phyloP scores from a whole-genome alignment of 1,140 invertebrate species.

The Meloidogyne exigua region DNA sequence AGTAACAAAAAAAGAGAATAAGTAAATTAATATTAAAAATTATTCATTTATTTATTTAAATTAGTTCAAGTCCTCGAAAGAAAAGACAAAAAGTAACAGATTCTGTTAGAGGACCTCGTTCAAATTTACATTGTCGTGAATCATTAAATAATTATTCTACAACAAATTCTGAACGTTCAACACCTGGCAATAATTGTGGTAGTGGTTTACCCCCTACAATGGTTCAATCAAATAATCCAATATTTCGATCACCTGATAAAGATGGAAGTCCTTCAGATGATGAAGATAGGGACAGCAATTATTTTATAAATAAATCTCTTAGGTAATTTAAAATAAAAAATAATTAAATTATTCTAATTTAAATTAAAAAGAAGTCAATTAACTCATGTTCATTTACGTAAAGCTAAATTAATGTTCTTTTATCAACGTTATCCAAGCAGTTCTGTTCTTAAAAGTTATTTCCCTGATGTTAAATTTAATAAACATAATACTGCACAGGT shows the following conservation, averaged over 20 bases:
- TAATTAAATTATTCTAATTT: not conserved
- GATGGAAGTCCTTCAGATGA: not conserved
- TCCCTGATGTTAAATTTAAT: constrained; percentile 99
- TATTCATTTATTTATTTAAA: constrained; percentile 27
- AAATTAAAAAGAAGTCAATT: constrained; percentile 65
- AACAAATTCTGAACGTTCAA: constrained; percentile 57
- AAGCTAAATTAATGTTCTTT: constrained; percentile 99
- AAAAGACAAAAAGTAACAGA: constrained; percentile 62
- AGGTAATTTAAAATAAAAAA: too few relatives aligned
- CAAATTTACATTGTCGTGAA: constrained; percentile 37
- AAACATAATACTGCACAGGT: constrained; percentile 98
- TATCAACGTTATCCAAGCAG: constrained; percentile 98
- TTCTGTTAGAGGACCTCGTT: constrained; percentile 51
- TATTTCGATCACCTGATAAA: not conserved
- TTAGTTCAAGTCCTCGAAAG: constrained; percentile 42
- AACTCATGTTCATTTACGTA: constrained; percentile 98
- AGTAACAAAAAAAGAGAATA: not conserved
- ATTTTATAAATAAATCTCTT: not conserved
- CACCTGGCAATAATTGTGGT: constrained; percentile 43
- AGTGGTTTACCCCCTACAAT: not conserved
- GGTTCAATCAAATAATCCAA: not conserved
- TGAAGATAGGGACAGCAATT: not conserved
- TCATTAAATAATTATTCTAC: constrained; percentile 28
- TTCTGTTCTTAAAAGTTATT: constrained; percentile 97
- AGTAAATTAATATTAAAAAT: constrained; percentile 27